Evolutionary conservation across 2,888 invertebrate species (phyloP).

Genomic region (Anarsia innoxiella): DNA sequence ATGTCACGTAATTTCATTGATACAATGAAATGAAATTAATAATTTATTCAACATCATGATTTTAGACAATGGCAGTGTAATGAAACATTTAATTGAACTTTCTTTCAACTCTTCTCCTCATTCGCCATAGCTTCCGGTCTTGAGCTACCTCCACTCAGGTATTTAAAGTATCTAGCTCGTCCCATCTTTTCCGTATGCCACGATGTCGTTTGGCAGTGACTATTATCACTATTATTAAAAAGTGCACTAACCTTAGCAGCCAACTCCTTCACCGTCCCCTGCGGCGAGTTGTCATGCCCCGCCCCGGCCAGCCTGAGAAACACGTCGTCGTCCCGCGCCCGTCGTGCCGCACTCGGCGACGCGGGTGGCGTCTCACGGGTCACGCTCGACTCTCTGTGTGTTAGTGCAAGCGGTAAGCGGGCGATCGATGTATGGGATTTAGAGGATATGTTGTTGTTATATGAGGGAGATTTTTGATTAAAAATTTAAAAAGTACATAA

Average conservation of each 20-base stretch:
- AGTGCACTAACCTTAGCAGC: conserved; percentile 25
- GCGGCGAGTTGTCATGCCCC: conserved; percentile 54
- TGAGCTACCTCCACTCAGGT: too few relatives aligned
- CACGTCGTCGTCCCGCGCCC: conserved; percentile 80
- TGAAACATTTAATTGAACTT: neutral
- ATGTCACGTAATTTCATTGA: neutral
- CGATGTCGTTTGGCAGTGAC: too few relatives aligned
- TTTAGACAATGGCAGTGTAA: neutral
- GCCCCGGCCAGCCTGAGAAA: conserved; percentile 83
- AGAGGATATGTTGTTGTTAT: too few relatives aligned
- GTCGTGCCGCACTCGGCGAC: conserved; percentile 74
- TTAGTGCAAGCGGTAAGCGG: conserved; percentile 28
- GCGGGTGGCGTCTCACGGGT: conserved; percentile 69
- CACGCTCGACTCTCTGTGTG: conserved; percentile 40
- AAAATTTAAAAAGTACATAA: too few relatives aligned
- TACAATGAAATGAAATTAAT: neutral
- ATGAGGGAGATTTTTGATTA: too few relatives aligned
- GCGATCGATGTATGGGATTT: conserved; percentile 3
- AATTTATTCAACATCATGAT: too few relatives aligned
- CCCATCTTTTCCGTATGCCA: too few relatives aligned
- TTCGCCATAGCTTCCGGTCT: too few relatives aligned
- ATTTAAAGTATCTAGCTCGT: too few relatives aligned
- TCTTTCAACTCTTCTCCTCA: too few relatives aligned
- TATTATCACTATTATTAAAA: too few relatives aligned
- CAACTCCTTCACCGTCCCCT: conserved; percentile 70